Percentiles rank a stretch among this genome's conserved stretches.
Conservation (phyloP, 2,113 vertebrate species). For the Hippocampus comes region DNA sequence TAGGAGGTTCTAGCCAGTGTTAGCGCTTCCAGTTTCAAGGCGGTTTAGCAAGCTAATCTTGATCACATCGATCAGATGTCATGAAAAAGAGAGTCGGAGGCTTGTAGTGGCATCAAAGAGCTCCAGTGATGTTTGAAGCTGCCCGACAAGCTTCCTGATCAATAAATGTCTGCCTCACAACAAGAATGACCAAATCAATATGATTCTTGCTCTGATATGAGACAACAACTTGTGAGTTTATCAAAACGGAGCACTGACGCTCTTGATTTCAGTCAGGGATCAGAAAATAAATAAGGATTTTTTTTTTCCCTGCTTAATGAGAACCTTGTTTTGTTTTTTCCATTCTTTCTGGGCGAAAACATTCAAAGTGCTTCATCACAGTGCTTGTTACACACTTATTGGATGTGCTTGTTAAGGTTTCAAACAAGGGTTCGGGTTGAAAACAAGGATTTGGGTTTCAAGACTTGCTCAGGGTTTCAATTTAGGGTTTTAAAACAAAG, state of each 20-base stretch:
- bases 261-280: not conserved
- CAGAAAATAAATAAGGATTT: not conserved
- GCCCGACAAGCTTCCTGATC: not conserved
- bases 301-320: not conserved
- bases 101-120: not conserved
- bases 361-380: not conserved
- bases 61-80: not conserved
- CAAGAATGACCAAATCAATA: not conserved
- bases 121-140: not conserved
- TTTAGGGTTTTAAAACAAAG: not conserved
- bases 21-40: not conserved
- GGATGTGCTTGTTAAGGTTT: not conserved
- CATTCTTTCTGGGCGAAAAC: not conserved
- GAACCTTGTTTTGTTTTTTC: not conserved
- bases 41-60: not conserved
- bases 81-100: not conserved
- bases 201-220: not conserved
- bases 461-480: not conserved
- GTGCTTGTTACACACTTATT: too few relatives aligned
- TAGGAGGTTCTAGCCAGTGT: too few relatives aligned
- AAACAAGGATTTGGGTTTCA: not conserved
- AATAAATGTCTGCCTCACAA: not conserved
- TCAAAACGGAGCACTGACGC: not conserved
- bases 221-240: not conserved
- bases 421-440: not conserved